Evolutionary conservation across 2,888 invertebrate genomes (phyloP).

Genomic region (Tetrapedia diversipes): DNA sequence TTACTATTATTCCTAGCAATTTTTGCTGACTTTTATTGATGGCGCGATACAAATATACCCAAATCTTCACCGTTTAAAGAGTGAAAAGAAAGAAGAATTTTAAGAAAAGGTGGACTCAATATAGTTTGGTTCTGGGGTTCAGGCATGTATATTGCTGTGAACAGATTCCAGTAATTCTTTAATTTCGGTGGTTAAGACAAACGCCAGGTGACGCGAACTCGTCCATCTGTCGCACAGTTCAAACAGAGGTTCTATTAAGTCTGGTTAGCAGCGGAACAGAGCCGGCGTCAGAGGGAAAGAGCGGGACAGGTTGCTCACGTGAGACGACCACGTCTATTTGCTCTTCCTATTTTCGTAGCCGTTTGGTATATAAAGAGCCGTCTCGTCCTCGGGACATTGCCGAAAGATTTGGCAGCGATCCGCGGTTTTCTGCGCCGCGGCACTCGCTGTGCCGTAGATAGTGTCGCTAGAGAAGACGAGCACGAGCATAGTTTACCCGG

Average conservation of each 20-base stretch:
- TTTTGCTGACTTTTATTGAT: too few relatives aligned
- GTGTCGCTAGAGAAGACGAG: conserved; percentile 40
- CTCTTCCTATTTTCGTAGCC: conserved; percentile 76
- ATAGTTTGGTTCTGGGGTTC: too few relatives aligned
- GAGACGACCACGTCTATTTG: conserved; percentile 69
- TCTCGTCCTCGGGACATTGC: conserved; percentile 75
- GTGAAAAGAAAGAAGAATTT: too few relatives aligned
- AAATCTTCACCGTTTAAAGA: too few relatives aligned
- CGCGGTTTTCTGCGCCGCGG: conserved; percentile 74
- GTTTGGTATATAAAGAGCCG: conserved; percentile 75
- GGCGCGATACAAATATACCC: too few relatives aligned
- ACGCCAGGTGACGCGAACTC: conserved; percentile 28
- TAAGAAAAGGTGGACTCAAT: too few relatives aligned
- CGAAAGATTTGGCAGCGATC: conserved; percentile 76
- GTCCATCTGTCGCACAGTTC: conserved; percentile 49
- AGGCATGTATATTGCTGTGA: too few relatives aligned
- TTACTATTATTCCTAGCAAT: too few relatives aligned
- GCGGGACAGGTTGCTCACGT: conserved; percentile 63
- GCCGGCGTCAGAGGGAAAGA: conserved; percentile 9
- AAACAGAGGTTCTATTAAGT: conserved; percentile 52
- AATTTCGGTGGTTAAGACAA: conserved; percentile 35
- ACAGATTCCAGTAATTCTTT: too few relatives aligned
- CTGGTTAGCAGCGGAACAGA: conserved; percentile 59
- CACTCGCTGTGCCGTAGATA: conserved; percentile 63
- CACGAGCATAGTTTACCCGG: conserved; percentile 37